Conservation (phyloP, 2,113 vertebrate genomes). For the Bufo bufo region DNA sequence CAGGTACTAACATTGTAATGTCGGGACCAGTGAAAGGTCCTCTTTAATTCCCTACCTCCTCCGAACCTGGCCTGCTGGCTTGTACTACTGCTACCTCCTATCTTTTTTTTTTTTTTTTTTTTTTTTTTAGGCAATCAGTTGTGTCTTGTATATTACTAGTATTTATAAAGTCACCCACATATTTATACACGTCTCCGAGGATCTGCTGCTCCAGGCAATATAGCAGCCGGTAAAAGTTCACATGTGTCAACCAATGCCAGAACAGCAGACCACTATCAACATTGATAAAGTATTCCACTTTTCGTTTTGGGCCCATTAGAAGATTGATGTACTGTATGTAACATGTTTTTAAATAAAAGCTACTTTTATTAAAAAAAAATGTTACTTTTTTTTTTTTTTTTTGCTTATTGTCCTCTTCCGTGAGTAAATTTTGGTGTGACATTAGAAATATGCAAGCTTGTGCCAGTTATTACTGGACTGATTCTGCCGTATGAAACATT, state of each 20-base stretch:
- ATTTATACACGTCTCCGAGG: constrained; percentile 6
- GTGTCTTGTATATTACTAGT: constrained; percentile 14
- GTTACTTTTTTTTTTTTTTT: background rate
- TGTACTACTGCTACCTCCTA: constrained; percentile 41
- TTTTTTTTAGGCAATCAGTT: no score
- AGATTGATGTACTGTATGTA: constrained; percentile 43
- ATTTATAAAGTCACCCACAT: background rate
- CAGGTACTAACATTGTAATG: no score
- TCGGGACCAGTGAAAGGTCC: background rate
- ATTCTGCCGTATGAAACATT: no score
- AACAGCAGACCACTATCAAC: background rate
- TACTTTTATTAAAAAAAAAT: constrained; percentile 13
- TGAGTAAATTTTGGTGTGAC: background rate
- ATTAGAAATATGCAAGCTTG: background rate
- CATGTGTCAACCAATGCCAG: background rate
- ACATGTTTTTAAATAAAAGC: constrained; percentile 29
- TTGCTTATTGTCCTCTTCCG: background rate
- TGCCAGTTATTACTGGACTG: no score
- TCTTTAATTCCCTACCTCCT: background rate
- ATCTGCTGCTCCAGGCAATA: background rate
- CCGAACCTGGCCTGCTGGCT: background rate
- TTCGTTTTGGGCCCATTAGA: background rate
- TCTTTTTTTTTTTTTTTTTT: background rate
- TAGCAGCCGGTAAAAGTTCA: background rate
- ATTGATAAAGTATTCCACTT: background rate